Evolutionary conservation across 2,888 invertebrate species (phyloP), one percentile per base, ranked within the genome.

Genomic region (Netelia inedita): DNA sequence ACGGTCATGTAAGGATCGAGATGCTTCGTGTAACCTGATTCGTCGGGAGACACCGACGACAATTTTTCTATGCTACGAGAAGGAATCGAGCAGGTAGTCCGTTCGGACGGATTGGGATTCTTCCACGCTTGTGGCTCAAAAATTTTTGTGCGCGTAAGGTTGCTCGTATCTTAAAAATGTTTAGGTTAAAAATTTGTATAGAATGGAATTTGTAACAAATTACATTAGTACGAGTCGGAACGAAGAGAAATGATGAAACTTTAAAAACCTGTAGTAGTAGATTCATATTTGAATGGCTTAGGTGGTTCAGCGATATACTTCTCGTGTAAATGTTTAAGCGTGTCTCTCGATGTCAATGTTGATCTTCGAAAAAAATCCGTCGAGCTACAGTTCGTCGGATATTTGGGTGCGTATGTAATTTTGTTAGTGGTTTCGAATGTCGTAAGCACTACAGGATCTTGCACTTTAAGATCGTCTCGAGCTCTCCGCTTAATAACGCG

Each of bases 1-100:
- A 93, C 93, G 5, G 94, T 94, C 78, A 94, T 87, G 85, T 94
- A 94, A 43, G 94, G 93, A 88, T 94, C 94, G 73, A 93, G 82
- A 80, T 90, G 89, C 88, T 93, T 94, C 87, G 91, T 91, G 86
- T 89, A 91, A 11, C 94, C 93, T 21, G 89, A 89, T 53, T 91
- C 88, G 86, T 92, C 93, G 0, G 93, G 93, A 43, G 90, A 87
- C 46, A 94, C 89, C 11, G 93, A 89, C 0, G 94, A 93, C 82
- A 94, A 94, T 83, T 94, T 91, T 85, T 93, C 93, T 85, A 91
- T 89, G 28, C 92, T 93, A 35, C 91, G 87, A 16, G 92, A 92
- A 73, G 89, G 88, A 23, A 94, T 90, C 90, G 50, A 14, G 19
- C 80, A 69, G 10, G 83, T 88, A 61, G 79, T 82, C 72, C 88